These are phyloP conservation scores for Thymallus thymallus DNA, from an alignment of 2,113 vertebrate species.

Conservation along the genomic window DNA sequence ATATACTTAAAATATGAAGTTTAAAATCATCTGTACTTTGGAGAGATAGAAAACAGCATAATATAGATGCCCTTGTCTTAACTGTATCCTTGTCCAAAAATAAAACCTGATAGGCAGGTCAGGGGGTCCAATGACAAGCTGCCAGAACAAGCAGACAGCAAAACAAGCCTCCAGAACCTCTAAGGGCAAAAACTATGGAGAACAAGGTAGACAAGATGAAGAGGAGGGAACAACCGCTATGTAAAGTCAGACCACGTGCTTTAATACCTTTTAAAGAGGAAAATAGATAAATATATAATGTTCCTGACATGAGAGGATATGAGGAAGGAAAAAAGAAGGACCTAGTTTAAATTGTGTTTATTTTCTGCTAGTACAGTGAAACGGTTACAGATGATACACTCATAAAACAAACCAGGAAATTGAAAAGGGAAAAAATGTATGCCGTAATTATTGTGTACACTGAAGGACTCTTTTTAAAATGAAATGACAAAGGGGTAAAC, in stretches of 20 bases:
- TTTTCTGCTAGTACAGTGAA: constrained; percentile 54
- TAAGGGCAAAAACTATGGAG: constrained; percentile 46
- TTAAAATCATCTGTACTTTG: constrained; percentile 41
- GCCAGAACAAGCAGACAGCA: constrained; percentile 1
- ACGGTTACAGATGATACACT: constrained; percentile 61
- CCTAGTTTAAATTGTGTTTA: constrained; percentile 64
- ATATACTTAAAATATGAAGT: constrained; percentile 29
- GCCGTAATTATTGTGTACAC: constrained; percentile 65
- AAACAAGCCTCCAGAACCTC: constrained; percentile 42
- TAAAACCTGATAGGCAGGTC: constrained; percentile 36
- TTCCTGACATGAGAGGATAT: constrained; percentile 41
- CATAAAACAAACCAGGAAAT: constrained; percentile 64
- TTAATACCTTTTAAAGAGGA: constrained; percentile 47
- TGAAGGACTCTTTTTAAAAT: constrained; percentile 64
- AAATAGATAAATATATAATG: constrained; percentile 10
- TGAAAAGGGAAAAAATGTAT: constrained; percentile 30
- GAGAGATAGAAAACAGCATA: constrained; percentile 50
- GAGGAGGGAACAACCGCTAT: constrained; percentile 47
- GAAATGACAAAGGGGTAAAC: constrained; percentile 59
- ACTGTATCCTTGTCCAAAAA: constrained; percentile 23
- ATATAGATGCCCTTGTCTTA: neutral
- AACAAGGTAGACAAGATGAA: constrained; percentile 49
- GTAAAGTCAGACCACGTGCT: constrained; percentile 30
- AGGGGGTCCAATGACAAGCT: constrained; percentile 20
- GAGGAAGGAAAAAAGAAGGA: constrained; percentile 33